Conservation (phyloP, 2,797 vertebrate genomes). For the Tadarida brasiliensis region DNA sequence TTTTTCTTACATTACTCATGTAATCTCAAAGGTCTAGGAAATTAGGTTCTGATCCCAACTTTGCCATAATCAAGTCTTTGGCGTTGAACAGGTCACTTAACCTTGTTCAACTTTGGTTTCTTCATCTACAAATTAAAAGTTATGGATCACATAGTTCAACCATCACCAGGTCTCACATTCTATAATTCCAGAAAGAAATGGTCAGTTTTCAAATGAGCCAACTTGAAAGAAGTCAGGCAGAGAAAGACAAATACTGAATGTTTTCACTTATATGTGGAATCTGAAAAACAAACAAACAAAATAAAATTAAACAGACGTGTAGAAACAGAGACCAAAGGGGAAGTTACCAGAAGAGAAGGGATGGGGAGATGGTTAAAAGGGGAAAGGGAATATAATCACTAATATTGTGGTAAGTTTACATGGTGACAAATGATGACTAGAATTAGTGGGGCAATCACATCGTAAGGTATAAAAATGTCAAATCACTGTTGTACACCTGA, state of each 20-base stretch:
- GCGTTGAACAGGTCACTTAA: background rate
- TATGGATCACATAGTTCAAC: conserved; percentile 37
- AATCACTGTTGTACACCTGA: background rate
- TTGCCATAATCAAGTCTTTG: conserved; percentile 13
- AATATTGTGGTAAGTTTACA: background rate
- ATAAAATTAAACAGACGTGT: background rate
- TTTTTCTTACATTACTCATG: background rate
- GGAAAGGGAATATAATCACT: background rate
- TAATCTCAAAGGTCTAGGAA: background rate
- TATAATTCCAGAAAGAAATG: background rate
- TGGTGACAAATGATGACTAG: background rate
- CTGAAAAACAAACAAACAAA: background rate
- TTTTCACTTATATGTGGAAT: background rate
- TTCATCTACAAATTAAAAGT: background rate
- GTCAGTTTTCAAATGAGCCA: background rate
- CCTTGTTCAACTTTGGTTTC: background rate
- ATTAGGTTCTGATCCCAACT: background rate
- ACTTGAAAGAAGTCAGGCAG: background rate
- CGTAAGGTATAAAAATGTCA: background rate
- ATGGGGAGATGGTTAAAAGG: background rate
- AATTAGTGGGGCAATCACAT: background rate
- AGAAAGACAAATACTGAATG: background rate
- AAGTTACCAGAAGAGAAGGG: background rate
- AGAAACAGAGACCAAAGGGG: background rate
- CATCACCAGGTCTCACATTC: background rate